These are phyloP conservation scores for Xenopus petersii DNA, from an alignment of 2,797 vertebrate genomes.

Conservation along the genomic window DNA sequence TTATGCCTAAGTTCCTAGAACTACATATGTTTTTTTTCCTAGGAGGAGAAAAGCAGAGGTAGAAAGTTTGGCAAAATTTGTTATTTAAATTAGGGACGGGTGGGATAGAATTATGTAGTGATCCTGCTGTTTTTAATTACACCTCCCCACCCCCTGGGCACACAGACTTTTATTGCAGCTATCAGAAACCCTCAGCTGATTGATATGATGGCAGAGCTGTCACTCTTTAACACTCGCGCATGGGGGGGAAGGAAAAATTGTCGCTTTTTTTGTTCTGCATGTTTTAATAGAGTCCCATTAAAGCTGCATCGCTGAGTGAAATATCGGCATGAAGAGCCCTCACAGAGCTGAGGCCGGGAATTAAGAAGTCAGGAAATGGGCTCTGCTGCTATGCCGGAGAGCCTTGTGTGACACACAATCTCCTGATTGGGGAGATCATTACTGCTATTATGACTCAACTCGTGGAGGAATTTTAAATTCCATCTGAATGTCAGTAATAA, in stretches of 20 bases:
- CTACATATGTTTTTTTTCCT: too few relatives aligned
- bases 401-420: constrained; percentile 79
- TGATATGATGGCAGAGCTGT: constrained; percentile 75
- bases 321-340: constrained; percentile 78
- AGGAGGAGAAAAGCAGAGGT: too few relatives aligned
- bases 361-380: constrained; percentile 81
- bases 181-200: constrained; percentile 65
- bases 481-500: constrained; percentile 96
- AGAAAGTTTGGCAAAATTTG: constrained; percentile 21
- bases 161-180: constrained; percentile 53
- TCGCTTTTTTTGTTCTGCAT: constrained; percentile 73
- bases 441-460: constrained; percentile 91
- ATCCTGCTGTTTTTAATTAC: constrained; percentile 54
- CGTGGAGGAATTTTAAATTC: constrained; percentile 89
- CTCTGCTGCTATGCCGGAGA: constrained; percentile 76
- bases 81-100: constrained; percentile 36
- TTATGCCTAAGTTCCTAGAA: too few relatives aligned
- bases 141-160: constrained; percentile 50
- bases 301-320: constrained; percentile 77
- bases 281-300: constrained; percentile 80
- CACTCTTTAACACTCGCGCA: constrained; percentile 63
- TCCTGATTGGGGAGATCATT: constrained; percentile 94
- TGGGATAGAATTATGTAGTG: constrained; percentile 1
- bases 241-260: constrained; percentile 50
- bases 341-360: constrained; percentile 77